Base-by-base conservation (phyloP, 2,888 invertebrate genomes). In the Hedychridium roseum region DNA sequence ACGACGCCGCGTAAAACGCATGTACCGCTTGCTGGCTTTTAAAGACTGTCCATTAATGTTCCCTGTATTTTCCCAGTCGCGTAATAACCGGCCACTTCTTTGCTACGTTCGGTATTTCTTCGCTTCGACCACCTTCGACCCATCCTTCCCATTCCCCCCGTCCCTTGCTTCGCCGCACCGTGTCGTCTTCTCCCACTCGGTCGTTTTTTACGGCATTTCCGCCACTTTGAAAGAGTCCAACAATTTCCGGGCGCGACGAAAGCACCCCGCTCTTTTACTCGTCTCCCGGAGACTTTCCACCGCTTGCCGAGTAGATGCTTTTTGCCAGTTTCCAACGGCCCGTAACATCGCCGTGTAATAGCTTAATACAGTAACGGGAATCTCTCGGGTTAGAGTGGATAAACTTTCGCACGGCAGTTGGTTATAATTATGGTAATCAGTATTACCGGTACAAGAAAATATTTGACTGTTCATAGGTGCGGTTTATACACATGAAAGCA, bases 31-130 rank as follows among this genome's bases (percentile, higher is more conserved):
- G 45, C 30, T 43, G 36, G 56, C 55, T 52, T 58, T 64, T 41
- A 59, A 56, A 64, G 60, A 53, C 54, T 59, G 65, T 67, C 70
- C 69, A 71, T 71, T 71, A 72, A 68, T 67, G 68, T 65, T 54
- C 49, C 58, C 45, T 42, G 61, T 54, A 66, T 69, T 68, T 70
- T 70, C 67, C 59, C 58, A 54, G 30, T 53, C 57, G 54, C 57
- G 59, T 68, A 69, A 70, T 68, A 63, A 68, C 65, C 58, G 57
- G 60, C 52, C 55, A 42, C 37, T 17, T 11, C 23, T n/a, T 34
- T 48, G 50, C 36, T 49, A 47, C 42, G 43, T n/a, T n/a, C n/a
- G 60, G 54, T 56, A 42, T 40, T 17, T 11, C 23, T n/a, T 34
- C 45, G 50, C 36, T 49, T 48, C 42, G 43, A 43, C 32, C 46